Conservation (phyloP, 2,888 invertebrate species). For the Parnassius mnemosyne region DNA sequence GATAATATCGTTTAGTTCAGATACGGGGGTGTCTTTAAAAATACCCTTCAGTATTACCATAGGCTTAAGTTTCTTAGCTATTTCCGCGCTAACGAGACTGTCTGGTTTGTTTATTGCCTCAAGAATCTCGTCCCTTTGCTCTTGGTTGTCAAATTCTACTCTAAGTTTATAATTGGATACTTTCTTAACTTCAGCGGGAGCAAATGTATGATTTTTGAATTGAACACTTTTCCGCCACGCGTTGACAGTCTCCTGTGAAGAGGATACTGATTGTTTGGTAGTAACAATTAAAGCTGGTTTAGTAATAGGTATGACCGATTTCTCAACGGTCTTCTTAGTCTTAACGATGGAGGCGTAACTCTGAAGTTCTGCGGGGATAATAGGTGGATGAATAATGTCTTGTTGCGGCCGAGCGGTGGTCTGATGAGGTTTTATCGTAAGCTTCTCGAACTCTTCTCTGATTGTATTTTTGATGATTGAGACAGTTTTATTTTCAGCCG, state of each 20-base stretch:
- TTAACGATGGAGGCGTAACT: too few relatives aligned
- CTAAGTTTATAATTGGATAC: not conserved
- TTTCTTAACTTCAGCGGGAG: not conserved
- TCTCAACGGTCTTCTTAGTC: too few relatives aligned
- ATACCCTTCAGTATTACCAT: conserved; percentile 1
- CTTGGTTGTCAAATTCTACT: not conserved
- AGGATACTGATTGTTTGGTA: too few relatives aligned
- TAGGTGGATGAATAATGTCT: too few relatives aligned
- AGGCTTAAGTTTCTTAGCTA: not conserved
- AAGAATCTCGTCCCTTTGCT: not conserved
- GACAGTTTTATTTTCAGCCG: too few relatives aligned
- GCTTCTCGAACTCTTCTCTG: too few relatives aligned
- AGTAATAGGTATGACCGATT: too few relatives aligned
- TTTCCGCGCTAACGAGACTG: not conserved
- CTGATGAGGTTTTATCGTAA: too few relatives aligned
- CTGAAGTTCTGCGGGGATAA: too few relatives aligned
- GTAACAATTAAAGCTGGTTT: too few relatives aligned
- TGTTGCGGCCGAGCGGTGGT: too few relatives aligned
- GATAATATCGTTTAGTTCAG: not conserved
- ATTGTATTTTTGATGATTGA: too few relatives aligned
- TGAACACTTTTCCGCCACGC: not conserved
- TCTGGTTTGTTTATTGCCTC: not conserved
- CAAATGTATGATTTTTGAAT: not conserved
- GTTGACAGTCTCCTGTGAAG: not conserved
- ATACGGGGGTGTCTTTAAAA: not conserved